Base-by-base conservation (phyloP, 2,888 invertebrate genomes). In the Andrena trimmerana region DNA sequence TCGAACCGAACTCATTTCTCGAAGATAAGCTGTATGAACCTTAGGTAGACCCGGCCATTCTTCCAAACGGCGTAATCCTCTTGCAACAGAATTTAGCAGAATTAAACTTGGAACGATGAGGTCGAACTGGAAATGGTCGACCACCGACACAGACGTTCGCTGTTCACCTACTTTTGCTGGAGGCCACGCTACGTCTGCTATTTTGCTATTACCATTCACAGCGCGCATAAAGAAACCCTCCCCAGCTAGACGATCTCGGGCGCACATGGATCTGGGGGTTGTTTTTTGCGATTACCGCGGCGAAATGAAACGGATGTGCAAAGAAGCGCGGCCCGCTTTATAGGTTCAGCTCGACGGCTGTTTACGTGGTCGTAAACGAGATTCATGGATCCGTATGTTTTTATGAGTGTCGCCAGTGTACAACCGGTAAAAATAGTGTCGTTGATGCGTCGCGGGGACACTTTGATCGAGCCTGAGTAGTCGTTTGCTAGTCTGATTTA, bases 301-400 rank as follows among this genome's bases (percentile, higher is more conserved):
- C 62, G 13, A 7, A 33, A 62, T 4, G 62, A 20, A 62, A 33
- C 62, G 63, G 36, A 48, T 27, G 24, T 27, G 42, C 13, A 36
- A 48, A 24, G 16, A 13, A 42, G 16, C 65, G 65, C 27, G 48
- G 7, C 2, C 1, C 27, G 24, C 2, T 62, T 50, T 62, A 71
- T 20, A 31, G 16, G 31, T 2, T 59, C 31, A n/a, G 5, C 13
- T 42, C 24, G 42, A n/a, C 50, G 20, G 2, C 29, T 71, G 50
- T 50, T 50, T 31, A 36, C 24, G 13, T 2, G n/a, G 3, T 31
- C 62, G 62, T 71, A 71, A 71, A 62, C n/a, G 13, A 50, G 20
- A 71, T 71, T 71, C 62, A 62, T 33, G 31, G 31, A 5, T n/a
- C 31, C 60, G 31, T 33, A 60, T 31, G 31, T 60, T 33, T 31